Evolutionary conservation across 2,113 vertebrate species (phyloP), one percentile per base, ranked within the genome.

Genomic region (Pterocles gutturalis): DNA sequence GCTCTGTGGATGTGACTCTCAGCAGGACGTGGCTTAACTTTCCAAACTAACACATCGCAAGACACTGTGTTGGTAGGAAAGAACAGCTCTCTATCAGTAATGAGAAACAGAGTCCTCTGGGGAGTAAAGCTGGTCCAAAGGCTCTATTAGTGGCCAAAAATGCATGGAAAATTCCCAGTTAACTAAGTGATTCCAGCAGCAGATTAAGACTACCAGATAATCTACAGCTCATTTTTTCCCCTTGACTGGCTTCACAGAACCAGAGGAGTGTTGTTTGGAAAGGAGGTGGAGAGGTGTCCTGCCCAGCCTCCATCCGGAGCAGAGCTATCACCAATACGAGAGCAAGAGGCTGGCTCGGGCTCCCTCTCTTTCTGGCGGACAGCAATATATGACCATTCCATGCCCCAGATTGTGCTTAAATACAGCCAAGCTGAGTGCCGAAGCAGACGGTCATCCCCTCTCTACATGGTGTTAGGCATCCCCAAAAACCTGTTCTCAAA

Each of bases 301-400:
- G 60, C 41, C 33, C 70, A 57, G 41, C 29, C 34, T 78, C n/a
- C 18, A 24, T 26, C 13, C 17, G 45, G 55, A 85, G 38, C 73
- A 76, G 43, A 75, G 14, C 26, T 70, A 53, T 69, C 62, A 14
- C 45, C 24, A 38, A 65, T 12, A 34, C 0, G 5, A 57, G 14
- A 18, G 16, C 2, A 0, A 18, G 21, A 18, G 4, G 17, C 22
- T 62, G 54, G 29, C 43, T 58, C 66, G 1, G 0, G 22, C 69
- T 55, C 38, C 26, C 38, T 67, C 31, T 78, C 34, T 46, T 38
- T 33, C 46, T 49, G 38, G 22, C 55, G 22, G 28, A 26, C 34
- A 49, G 19, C 51, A 36, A 29, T 11, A 36, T 13, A n/a, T 14
- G 12, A 38, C 34, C 8, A 7, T 10, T 17, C 53, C 55, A 4